These are phyloP conservation scores for Megalurothrips usitatus DNA, from an alignment of 2,888 invertebrate species.

Conservation along the genomic window DNA sequence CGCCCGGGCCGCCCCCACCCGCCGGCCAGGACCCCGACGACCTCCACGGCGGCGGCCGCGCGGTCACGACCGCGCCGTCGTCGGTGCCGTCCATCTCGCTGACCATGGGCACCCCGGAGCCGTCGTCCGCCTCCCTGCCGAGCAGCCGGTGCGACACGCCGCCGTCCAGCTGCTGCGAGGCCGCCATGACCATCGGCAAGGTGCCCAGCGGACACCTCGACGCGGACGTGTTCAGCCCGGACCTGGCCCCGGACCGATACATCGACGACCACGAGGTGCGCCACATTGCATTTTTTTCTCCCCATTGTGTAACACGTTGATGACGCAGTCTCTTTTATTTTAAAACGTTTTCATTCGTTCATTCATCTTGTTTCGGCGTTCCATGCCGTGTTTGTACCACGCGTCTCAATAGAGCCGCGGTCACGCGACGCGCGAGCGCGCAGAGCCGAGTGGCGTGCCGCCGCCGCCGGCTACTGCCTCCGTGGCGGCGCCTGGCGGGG, in stretches of 20 bases:
- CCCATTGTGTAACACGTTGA: too few species aligned
- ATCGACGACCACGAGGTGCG: constrained; percentile 3
- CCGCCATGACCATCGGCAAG: neutral
- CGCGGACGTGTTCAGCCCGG: neutral
- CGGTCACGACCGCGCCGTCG: neutral
- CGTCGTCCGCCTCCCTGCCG: neutral
- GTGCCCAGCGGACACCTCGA: neutral
- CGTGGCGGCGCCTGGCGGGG: neutral
- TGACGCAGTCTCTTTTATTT: too few species aligned
- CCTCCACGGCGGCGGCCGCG: neutral
- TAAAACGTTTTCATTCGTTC: too few species aligned
- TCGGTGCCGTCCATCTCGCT: constrained; percentile 21
- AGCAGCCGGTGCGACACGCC: neutral
- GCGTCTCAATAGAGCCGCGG: too few species aligned
- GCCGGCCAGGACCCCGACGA: neutral
- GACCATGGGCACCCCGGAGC: constrained; percentile 15
- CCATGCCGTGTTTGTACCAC: too few species aligned
- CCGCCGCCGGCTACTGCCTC: neutral
- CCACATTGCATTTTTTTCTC: too few species aligned
- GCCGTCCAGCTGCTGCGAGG: constrained; percentile 23
- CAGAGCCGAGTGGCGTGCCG: too few species aligned
- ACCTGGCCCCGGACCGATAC: neutral
- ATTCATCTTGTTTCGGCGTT: too few species aligned
- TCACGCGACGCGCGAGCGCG: neutral
- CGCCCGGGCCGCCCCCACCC: neutral